A percentile compares a stretch with the other conserved stretches of the same genome.
Conservation (phyloP, 2,888 invertebrate genomes). For the Yponomeuta sedellus region DNA sequence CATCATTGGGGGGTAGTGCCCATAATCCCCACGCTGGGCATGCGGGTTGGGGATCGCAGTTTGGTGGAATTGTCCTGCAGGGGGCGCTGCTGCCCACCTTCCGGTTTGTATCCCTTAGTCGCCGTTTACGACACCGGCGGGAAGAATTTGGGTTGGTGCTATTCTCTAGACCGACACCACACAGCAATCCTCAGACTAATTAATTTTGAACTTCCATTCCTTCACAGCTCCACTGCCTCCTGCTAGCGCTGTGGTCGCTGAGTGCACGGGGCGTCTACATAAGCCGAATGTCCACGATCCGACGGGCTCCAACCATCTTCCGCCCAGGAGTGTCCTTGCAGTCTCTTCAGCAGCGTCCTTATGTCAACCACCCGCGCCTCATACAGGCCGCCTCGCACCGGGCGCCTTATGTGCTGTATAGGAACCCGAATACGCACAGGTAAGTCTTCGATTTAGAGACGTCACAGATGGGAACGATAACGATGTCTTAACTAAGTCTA, state of each 20-base stretch:
- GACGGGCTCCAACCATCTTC: slow-evolving; percentile 46
- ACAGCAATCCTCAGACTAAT: no score
- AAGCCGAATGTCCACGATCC: slow-evolving; percentile 47
- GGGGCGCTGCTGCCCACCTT: no score
- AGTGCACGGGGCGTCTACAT: slow-evolving; percentile 46
- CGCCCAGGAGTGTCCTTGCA: slow-evolving; percentile 45
- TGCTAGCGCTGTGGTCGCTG: slow-evolving; percentile 41
- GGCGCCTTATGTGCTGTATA: slow-evolving; percentile 53
- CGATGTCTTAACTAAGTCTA: no score
- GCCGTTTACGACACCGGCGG: no score
- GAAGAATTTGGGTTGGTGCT: no score
- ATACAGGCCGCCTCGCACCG: slow-evolving; percentile 49
- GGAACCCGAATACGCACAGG: slow-evolving; percentile 47
- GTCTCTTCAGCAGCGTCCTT: slow-evolving; percentile 38
- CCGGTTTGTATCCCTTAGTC: no score
- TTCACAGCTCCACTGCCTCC: slow-evolving; percentile 34
- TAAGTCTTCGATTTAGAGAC: slow-evolving; percentile 19
- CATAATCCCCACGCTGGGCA: no score
- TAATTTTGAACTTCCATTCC: not conserved
- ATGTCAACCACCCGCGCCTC: slow-evolving; percentile 41
- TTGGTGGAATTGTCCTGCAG: no score
- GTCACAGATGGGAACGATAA: no score
- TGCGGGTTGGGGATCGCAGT: no score
- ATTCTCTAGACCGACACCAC: no score
- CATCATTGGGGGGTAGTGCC: no score